Base-by-base conservation (phyloP, 2,113 vertebrate species). In the Grus americana region DNA sequence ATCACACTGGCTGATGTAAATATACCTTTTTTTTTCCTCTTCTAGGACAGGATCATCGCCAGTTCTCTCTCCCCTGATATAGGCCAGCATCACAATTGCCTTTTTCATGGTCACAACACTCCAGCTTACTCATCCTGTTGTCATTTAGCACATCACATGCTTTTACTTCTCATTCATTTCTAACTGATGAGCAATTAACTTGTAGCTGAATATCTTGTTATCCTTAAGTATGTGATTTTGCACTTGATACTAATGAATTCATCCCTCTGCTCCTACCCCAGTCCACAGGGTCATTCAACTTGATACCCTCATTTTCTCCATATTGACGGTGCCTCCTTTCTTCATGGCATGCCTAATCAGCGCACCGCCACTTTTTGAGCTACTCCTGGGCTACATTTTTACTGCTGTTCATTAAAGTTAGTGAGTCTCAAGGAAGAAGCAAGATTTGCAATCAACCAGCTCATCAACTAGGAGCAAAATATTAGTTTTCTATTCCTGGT, bases 101-200 rank as follows among this genome's bases (percentile, higher is more conserved):
- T 82, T 68, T 80, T 79, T 58, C 36, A 23, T 1, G 17, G 47
- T 40, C n/a, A 72, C 52, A 50, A 24, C 17, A 21, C 18, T 16
- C 5, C 0, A 1, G 12, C 42, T 94, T 65, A 57, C 40, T 88
- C 79, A 88, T 79, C 40, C 50, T 58, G 34, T 15, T 86, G 26
- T 58, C 74, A 68, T 79, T 93, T 86, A 93, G 58, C 47, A 23
- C 44, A 38, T 20, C 2, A 1, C 44, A 30, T 1, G 7, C 79
- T 86, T 72, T 79, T 46, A 26, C 22, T 92, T 58, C 36, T 83
- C 63, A 49, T 88, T 70, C 30, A 38, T 88, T 93, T 88, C 71
- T 88, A 88, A 79, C 86, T 86, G 82, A 82, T 86, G 58, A 93
- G n/a, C 73, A 91, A 93, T 91, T 95, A 84, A 73, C 79, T 91